Evolutionary conservation across 92 coral and sea anemone genomes (phyloP), one percentile per base, ranked within the genome.

Genomic region (Hydrozoanthus gracilis): DNA sequence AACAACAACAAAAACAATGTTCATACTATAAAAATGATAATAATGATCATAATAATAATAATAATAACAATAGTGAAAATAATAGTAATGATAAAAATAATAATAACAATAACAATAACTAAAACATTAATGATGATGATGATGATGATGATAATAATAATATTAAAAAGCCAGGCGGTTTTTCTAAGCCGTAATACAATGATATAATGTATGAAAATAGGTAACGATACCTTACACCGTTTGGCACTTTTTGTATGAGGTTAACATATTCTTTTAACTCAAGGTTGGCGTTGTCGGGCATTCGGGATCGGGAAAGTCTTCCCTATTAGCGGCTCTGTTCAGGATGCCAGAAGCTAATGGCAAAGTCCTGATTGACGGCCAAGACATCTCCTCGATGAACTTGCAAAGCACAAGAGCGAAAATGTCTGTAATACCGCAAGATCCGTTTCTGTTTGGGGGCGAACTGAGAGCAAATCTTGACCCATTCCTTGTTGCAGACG

Each of bases 271-370:
- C 45, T 7, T 45, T 78, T 78, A 8, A 61, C 45, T 6, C 27
- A 61, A 79, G 84, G 73, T 79, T 46, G 84, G 84, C 8, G 67
- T 79, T 47, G 84, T 79, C 7, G 84, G 84, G 64, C 73, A 79
- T 35, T 61, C 84, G 10, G 84, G 84, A 64, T 79, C 84, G 17
- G 84, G 84, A 4, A 79, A 79, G 45, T 79, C 84, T 7, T 79
- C 84, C 20, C 67, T 79, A 18, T 55, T 79, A 39, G 73, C 84
- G 6, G 84, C 73, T 2, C 8, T 79, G 39, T 79, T 79, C 17
- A 71, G 73, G 9, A 64, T 79, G 84, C 84, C 84, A 46, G 73
- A 79, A 62, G 72, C 84, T 39, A 20, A 79, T 1, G 84, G 84
- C 8, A 79, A 61, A 64, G 48, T 79, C 17, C 18, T 79, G 9